A percentile compares a stretch with the other conserved stretches of the same genome.
Conservation (phyloP, 2,888 invertebrate genomes). For the Agrochola circellaris region DNA sequence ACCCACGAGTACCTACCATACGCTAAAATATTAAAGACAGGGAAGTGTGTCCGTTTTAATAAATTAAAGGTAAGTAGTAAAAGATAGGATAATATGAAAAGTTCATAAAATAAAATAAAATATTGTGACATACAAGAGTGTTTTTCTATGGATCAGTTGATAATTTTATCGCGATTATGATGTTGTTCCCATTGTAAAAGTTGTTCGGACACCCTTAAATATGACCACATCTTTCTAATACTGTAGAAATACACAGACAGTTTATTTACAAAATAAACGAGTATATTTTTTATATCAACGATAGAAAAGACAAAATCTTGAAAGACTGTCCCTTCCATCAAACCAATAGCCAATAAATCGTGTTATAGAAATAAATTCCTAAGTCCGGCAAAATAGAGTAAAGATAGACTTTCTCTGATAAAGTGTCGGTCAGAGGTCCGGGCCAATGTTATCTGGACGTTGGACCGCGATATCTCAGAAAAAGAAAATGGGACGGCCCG, state of each 20-base stretch:
- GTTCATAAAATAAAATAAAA: no score
- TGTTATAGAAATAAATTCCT: constrained; percentile 73
- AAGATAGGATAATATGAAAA: no score
- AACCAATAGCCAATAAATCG: constrained; percentile 61
- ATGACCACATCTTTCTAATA: not conserved
- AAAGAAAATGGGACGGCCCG: constrained; percentile 64
- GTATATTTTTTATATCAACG: not conserved
- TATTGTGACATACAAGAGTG: no score
- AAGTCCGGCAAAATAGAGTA: constrained; percentile 66
- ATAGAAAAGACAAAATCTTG: constrained; percentile 27
- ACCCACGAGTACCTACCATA: no score
- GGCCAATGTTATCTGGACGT: constrained; percentile 68
- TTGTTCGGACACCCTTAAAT: not conserved
- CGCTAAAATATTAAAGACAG: no score
- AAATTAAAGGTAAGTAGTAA: no score
- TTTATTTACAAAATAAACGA: not conserved
- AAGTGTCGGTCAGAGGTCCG: constrained; percentile 74
- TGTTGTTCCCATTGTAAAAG: no score
- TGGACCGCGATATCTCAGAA: constrained; percentile 71
- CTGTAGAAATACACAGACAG: not conserved
- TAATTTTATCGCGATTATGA: no score
- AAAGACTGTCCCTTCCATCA: constrained; percentile 40
- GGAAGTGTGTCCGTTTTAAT: no score
- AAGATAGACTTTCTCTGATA: constrained; percentile 73
- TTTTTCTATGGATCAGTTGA: no score